A percentile compares a stretch with the other conserved stretches of the same genome.
These are phyloP conservation scores for Orius laevigatus DNA, from an alignment of 1,140 invertebrate species.

Conservation along the genomic window DNA sequence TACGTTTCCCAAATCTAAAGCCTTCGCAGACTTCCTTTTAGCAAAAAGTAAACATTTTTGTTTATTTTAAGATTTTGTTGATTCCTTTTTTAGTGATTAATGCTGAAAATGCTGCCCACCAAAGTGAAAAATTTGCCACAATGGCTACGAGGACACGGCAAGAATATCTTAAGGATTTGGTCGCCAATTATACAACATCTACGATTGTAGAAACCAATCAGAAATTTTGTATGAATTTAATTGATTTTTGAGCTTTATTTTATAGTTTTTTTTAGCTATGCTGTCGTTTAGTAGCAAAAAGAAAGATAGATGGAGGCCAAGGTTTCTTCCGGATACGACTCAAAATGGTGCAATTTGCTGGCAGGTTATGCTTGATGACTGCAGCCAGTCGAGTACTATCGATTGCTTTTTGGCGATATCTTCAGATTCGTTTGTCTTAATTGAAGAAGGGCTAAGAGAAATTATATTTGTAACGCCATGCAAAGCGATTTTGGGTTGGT, in stretches of 20 bases:
- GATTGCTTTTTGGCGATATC: constrained; percentile 80
- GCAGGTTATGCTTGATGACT: constrained; percentile 56
- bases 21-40: constrained; percentile 83
- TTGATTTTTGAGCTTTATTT: background rate
- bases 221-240: constrained; percentile 66
- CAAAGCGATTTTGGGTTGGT: constrained; percentile 68
- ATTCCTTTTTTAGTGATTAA: constrained; percentile 56
- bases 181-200: constrained; percentile 67
- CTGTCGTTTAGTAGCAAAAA: constrained; percentile 54
- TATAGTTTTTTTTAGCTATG: constrained; percentile 32
- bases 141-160: constrained; percentile 93
- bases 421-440: constrained; percentile 67
- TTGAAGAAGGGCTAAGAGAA: constrained; percentile 67
- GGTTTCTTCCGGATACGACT: constrained; percentile 44
- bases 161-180: constrained; percentile 86
- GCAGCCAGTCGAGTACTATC: constrained; percentile 44
- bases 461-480: constrained; percentile 77
- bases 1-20: constrained; percentile 70
- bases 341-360: constrained; percentile 61
- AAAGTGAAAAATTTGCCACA: constrained; percentile 90
- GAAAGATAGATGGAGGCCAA: constrained; percentile 43
- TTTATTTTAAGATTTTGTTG: constrained; percentile 3
- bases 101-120: constrained; percentile 91
- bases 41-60: constrained; percentile 51
- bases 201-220: constrained; percentile 69